phyloP scores from a whole-genome alignment of 1,140 invertebrate species.

The Caenorhabditis briggsae region DNA sequence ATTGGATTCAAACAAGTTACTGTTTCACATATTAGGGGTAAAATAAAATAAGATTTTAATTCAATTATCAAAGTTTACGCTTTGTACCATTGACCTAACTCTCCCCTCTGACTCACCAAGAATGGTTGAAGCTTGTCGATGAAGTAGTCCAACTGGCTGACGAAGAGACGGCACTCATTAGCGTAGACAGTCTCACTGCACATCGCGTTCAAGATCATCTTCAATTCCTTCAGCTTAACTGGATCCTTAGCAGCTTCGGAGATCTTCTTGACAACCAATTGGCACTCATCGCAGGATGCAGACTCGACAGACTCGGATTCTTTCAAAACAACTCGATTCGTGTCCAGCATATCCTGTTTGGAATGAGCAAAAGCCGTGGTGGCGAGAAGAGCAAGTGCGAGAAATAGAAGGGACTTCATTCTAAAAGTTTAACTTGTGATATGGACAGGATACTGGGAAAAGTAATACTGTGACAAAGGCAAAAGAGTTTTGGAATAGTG shows the following conservation, averaged over 20 bases:
- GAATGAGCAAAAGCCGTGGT: constrained; percentile 15
- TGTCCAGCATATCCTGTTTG: constrained; percentile 59
- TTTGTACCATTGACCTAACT: no score
- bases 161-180: constrained; percentile 74
- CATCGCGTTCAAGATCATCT: constrained; percentile 68
- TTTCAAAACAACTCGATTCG: constrained; percentile 63
- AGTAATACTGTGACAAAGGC: no score
- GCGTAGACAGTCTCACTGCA: constrained; percentile 76
- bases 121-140: constrained; percentile 73
- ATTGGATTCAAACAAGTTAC: no score
- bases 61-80: no score
- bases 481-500: no score
- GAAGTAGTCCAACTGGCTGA: constrained; percentile 73
- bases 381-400: constrained; percentile 25
- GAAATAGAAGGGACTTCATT: constrained; percentile 19
- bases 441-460: no score
- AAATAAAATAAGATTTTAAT: background rate
- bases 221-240: constrained; percentile 73
- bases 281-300: constrained; percentile 69
- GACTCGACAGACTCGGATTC: constrained; percentile 24
- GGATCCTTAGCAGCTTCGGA: constrained; percentile 73
- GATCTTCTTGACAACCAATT: constrained; percentile 70
- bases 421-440: background rate
- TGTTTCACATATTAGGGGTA: no score
- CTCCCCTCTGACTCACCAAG: constrained; percentile 65